A percentile compares a stretch with the other conserved stretches of the same genome.
Evolutionary conservation across 2,113 vertebrate species (phyloP).

Genomic region (Himantopus leucocephalus): DNA sequence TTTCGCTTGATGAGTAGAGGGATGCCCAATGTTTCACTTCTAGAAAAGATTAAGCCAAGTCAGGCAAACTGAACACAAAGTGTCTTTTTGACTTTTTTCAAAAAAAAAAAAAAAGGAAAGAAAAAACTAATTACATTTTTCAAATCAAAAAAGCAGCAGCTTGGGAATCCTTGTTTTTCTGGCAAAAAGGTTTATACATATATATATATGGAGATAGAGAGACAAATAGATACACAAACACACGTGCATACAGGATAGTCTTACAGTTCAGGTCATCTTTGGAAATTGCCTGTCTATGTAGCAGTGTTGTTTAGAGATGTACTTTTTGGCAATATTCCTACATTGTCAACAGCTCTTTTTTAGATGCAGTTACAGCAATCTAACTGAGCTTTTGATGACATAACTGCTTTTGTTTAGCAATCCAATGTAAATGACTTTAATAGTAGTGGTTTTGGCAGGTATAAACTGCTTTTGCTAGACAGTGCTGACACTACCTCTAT

Average conservation of each 20-base stretch:
- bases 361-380: not conserved
- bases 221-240: not conserved
- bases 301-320: not conserved
- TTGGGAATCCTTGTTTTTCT: not conserved
- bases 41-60: not conserved
- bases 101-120: not conserved
- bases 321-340: not conserved
- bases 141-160: not conserved
- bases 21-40: not conserved
- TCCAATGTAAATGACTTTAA: not conserved
- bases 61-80: not conserved
- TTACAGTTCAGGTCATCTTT: not conserved
- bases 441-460: not conserved
- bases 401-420: slow-evolving; percentile 24
- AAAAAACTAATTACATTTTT: not conserved
- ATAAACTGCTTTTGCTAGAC: not conserved
- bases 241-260: accelerated
- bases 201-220: not conserved
- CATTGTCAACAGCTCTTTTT: not conserved
- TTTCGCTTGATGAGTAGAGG: not conserved
- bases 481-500: not conserved
- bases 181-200: not conserved
- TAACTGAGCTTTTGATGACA: not conserved
- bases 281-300: not conserved
- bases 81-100: accelerated